These are phyloP conservation scores for Lamprologus callipterus DNA, from an alignment of 2,113 vertebrate species.

Conservation along the genomic window DNA sequence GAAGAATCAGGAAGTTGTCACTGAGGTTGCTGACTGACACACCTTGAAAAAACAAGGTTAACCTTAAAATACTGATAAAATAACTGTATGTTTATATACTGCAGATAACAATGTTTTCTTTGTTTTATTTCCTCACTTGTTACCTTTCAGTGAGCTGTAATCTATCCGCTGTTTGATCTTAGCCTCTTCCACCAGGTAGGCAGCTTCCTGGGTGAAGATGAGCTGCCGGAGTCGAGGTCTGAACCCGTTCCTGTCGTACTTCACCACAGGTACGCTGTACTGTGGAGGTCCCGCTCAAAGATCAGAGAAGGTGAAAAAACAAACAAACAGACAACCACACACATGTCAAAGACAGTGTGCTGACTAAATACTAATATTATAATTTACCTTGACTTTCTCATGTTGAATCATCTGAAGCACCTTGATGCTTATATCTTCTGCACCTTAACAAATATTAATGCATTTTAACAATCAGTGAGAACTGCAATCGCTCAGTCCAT, in stretches of 20 bases:
- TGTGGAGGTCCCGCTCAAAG: constrained; percentile 45
- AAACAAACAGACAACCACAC: not conserved
- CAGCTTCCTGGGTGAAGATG: constrained; percentile 77
- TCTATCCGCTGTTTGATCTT: constrained; percentile 91
- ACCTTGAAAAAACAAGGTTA: constrained; percentile 60
- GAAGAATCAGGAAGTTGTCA: constrained; percentile 85
- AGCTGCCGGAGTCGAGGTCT: constrained; percentile 80
- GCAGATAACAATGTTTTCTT: not conserved
- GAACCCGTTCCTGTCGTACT: constrained; percentile 90
- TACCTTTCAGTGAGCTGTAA: constrained; percentile 80
- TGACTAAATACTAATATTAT: not conserved
- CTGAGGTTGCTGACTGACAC: constrained; percentile 87
- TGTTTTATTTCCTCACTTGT: not conserved
- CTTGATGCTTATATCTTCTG: constrained; percentile 75
- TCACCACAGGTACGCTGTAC: constrained; percentile 83
- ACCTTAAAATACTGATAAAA: not conserved
- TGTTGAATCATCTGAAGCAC: constrained; percentile 75
- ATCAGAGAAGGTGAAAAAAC: not conserved
- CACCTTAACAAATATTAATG: constrained; percentile 49
- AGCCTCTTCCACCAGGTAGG: constrained; percentile 79
- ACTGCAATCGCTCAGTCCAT: not conserved
- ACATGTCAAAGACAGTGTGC: not conserved
- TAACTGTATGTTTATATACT: not conserved
- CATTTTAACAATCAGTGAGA: not conserved
- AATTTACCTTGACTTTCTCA: constrained; percentile 78